Evolutionary conservation across 2,113 vertebrate species (phyloP), one percentile per base, ranked within the genome.

Genomic region (Arothron firmamentum): DNA sequence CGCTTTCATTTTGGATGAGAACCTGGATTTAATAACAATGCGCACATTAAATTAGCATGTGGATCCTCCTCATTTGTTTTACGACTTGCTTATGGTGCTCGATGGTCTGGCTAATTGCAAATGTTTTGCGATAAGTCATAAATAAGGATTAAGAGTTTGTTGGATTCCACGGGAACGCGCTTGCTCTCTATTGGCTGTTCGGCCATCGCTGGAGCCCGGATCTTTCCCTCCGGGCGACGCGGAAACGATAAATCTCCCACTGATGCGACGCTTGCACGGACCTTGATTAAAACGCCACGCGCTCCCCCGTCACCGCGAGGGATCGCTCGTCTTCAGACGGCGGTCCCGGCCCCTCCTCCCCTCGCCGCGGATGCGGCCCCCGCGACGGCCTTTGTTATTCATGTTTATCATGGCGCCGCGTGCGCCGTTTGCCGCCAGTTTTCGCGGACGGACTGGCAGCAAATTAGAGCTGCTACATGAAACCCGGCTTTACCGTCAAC

Each of bases 341-440:
- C 20, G 62, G 54, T 55, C 70, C 52, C 61, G 69, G 38, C 46
- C 41, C 63, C 52, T 64, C 52, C 59, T n/a, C n/a, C n/a, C n/a
- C n/a, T n/a, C n/a, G 56, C 67, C 25, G 70, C 62, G 62, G 49
- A 59, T 61, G 65, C 20, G 25, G 3, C 42, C 11, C 3, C 42
- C 11, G 3, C 42, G 2, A 4, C 42, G 2, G 62, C 76, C 62
- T 79, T 81, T 86, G 76, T 77, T 85, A 83, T 84, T 87, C 78
- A 76, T 86, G 82, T 87, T 88, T 88, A 82, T 79, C 81, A 79
- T 87, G 77, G 83, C 83, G 79, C 78, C 81, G 70, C 34, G 62
- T 79, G 68, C 59, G 47, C 79, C 82, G 81, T 89, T 85, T 89
- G 82, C 81, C 64, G 69, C 70, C 84, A 77, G 78, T 70, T 77